These are phyloP conservation scores for Parazoanthus swiftii DNA, from an alignment of 92 coral and sea anemone genomes.

Conservation along the genomic window DNA sequence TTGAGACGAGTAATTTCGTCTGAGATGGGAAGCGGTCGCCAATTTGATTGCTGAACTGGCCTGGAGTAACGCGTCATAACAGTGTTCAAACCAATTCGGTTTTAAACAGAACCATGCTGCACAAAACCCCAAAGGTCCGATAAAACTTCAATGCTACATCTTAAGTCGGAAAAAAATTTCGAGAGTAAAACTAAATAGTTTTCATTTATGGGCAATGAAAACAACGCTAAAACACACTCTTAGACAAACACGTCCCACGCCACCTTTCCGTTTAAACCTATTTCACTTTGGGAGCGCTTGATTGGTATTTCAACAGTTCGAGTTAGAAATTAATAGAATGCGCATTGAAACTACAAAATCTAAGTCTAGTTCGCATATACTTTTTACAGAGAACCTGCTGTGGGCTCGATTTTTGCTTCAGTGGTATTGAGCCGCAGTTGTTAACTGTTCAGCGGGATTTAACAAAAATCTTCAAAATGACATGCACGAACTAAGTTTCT, in stretches of 20 bases:
- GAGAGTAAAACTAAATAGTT: neutral
- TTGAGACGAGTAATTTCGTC: neutral
- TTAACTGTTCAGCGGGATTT: neutral
- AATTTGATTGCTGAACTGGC: neutral
- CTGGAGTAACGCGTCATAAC: slow-evolving; percentile 1
- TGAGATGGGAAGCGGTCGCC: slow-evolving; percentile 3
- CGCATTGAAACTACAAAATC: slow-evolving; percentile 2
- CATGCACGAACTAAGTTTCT: slow-evolving; percentile 15
- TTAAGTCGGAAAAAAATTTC: neutral
- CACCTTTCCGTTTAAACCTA: neutral
- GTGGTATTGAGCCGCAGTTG: slow-evolving; percentile 7
- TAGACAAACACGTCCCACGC: neutral
- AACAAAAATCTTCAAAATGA: neutral
- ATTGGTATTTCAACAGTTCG: neutral
- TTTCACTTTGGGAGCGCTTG: slow-evolving; percentile 13
- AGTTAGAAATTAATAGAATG: neutral
- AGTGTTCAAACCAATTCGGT: slow-evolving; percentile 33
- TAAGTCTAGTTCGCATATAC: slow-evolving; percentile 14
- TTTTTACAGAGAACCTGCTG: neutral
- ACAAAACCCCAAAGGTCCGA: slow-evolving; percentile 1
- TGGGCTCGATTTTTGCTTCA: slow-evolving; percentile 2
- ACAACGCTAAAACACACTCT: slow-evolving; percentile 1
- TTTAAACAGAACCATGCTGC: neutral
- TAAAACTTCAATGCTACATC: neutral
- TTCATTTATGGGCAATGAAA: neutral